Percentiles rank a stretch among this genome's conserved stretches.
These are phyloP conservation scores for Enteromius viviparus DNA, from an alignment of 2,797 vertebrate species.

Conservation along the genomic window DNA sequence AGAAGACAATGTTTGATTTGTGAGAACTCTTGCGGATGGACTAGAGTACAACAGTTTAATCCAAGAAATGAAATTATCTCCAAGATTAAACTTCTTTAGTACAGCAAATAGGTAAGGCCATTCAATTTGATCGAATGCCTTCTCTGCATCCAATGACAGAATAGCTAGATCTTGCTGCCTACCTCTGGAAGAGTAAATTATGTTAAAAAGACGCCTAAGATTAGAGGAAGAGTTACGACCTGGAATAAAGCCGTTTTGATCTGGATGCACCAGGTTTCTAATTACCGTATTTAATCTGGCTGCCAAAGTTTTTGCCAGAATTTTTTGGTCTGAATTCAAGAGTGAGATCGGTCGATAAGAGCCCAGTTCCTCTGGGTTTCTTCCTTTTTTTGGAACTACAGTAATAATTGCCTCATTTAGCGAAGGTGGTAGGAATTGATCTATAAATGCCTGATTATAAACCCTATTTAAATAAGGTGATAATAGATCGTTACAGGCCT, in stretches of 20 bases:
- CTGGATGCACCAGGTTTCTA: neutral
- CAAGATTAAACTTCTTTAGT: constrained; percentile 11
- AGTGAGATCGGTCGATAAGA: constrained; percentile 17
- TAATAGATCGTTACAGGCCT: neutral
- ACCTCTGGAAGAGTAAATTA: neutral
- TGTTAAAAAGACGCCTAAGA: constrained; percentile 12
- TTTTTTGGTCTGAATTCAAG: constrained; percentile 13
- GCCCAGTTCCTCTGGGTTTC: neutral
- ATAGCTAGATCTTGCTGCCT: neutral
- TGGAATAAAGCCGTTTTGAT: constrained; percentile 32
- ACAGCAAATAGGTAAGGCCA: constrained; percentile 22
- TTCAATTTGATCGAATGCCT: constrained; percentile 24
- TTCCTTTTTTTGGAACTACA: constrained; percentile 23
- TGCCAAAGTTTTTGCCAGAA: constrained; percentile 14
- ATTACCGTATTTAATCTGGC: constrained; percentile 17
- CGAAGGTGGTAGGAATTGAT: neutral
- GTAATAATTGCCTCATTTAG: constrained; percentile 26
- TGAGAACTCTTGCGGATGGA: neutral
- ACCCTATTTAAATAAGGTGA: constrained; percentile 29
- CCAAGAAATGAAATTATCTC: neutral
- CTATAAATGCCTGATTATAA: constrained; percentile 30
- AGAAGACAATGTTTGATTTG: constrained; percentile 13
- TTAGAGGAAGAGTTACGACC: neutral
- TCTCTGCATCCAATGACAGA: constrained; percentile 26
- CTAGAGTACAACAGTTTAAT: no score